Evolutionary conservation across 2,113 vertebrate genomes (phyloP).

Genomic region (Pristiophorus japonicus): DNA sequence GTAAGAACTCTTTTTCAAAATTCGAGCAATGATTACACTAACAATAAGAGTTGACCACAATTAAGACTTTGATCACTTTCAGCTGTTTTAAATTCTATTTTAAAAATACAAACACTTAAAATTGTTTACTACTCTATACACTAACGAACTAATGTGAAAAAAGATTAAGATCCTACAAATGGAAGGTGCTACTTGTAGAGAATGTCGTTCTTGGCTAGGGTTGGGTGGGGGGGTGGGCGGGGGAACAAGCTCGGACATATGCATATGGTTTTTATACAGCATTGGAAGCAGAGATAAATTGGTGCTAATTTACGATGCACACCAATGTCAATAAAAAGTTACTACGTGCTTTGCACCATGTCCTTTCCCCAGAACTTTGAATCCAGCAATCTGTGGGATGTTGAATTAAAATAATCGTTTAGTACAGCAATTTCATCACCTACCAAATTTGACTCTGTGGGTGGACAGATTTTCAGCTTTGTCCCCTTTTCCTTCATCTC

Average conservation of each 20-base stretch:
- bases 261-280: background rate
- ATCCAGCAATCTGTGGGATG: background rate
- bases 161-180: background rate
- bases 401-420: background rate
- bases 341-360: background rate
- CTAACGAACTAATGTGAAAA: background rate
- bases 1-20: background rate
- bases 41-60: background rate
- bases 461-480: constrained; percentile 79
- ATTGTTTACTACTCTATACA: background rate
- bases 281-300: background rate
- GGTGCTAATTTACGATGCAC: background rate
- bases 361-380: background rate
- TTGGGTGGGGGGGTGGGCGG: too few species aligned
- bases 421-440: constrained; percentile 39
- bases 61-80: background rate
- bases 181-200: background rate
- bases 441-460: constrained; percentile 73
- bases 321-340: background rate
- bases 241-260: background rate
- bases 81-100: background rate
- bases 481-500: constrained; percentile 88
- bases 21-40: background rate
- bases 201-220: background rate
- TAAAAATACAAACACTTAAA: background rate